phyloP scores from a whole-genome alignment of 2,113 vertebrate species.

The Microcebus murinus region DNA sequence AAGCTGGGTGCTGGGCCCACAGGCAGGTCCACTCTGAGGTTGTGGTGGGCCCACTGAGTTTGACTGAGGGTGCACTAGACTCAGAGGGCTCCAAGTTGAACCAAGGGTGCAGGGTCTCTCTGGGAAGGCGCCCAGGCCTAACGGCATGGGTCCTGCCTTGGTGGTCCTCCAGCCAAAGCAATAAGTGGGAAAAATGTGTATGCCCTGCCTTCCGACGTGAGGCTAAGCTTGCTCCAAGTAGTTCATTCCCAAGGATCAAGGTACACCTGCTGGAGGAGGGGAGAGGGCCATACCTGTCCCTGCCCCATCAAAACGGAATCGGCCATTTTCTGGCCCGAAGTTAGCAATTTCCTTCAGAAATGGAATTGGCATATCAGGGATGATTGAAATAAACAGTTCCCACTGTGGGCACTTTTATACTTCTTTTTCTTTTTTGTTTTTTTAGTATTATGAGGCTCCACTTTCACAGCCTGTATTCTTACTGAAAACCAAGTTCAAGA shows the following conservation, averaged over 20 bases:
- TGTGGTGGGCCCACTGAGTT: not conserved
- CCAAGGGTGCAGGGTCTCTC: not conserved
- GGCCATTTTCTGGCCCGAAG: not conserved
- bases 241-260: not conserved
- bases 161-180: not conserved
- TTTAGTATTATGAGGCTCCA: not conserved
- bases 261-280: not conserved
- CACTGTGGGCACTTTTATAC: not conserved
- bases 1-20: no score
- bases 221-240: not conserved
- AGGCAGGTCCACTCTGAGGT: not conserved
- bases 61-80: not conserved
- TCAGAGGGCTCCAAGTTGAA: not conserved
- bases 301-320: not conserved
- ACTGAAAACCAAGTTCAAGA: no score
- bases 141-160: not conserved
- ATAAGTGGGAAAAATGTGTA: not conserved
- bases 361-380: not conserved
- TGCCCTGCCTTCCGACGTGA: not conserved
- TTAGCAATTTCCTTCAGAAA: not conserved
- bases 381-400: not conserved
- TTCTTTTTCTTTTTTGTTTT: not conserved
- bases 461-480: not conserved
- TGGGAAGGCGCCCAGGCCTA: accelerated
- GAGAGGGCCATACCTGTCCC: not conserved